Conservation (phyloP, 1,140 invertebrate genomes). For the Pseudomyrmex gracilis region DNA sequence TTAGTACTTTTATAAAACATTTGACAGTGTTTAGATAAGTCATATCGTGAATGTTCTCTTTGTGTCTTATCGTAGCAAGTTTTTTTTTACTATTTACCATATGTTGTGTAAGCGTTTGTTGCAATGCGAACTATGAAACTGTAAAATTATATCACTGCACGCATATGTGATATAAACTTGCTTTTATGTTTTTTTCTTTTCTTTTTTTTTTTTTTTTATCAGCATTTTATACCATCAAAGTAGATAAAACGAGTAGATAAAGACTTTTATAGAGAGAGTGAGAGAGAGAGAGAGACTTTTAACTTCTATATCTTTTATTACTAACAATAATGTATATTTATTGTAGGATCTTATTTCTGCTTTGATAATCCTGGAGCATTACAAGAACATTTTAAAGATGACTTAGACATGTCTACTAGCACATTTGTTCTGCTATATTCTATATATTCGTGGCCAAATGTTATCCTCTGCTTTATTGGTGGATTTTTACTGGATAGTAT, state of each 20-base stretch:
- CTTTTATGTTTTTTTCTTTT: neutral
- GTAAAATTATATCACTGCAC: neutral
- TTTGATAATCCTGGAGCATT: slow-evolving; percentile 98
- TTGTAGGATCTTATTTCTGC: slow-evolving; percentile 98
- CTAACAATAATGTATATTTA: slow-evolving; percentile 41
- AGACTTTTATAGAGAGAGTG: too few relatives aligned
- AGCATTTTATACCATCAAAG: neutral
- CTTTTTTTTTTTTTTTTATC: slow-evolving; percentile 12
- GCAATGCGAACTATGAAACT: slow-evolving; percentile 17
- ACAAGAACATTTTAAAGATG: slow-evolving; percentile 94
- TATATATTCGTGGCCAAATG: slow-evolving; percentile 99
- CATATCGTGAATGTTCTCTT: slow-evolving; percentile 41
- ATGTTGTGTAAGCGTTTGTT: slow-evolving; percentile 24
- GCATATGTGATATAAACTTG: neutral
- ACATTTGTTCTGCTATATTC: slow-evolving; percentile 96
- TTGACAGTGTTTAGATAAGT: slow-evolving; percentile 42
- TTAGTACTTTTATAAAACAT: slow-evolving; percentile 27
- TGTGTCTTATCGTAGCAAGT: slow-evolving; percentile 12
- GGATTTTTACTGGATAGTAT: slow-evolving; percentile 97
- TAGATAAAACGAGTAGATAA: too few relatives aligned
- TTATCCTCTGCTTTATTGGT: slow-evolving; percentile 97
- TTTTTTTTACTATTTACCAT: slow-evolving; percentile 28
- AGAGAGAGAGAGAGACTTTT: too few relatives aligned
- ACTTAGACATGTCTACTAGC: slow-evolving; percentile 92
- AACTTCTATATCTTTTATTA: too few relatives aligned